A percentile compares a stretch with the other conserved stretches of the same genome.
Conservation (phyloP, 92 coral and sea anemone genomes). For the Porites divaricata region DNA sequence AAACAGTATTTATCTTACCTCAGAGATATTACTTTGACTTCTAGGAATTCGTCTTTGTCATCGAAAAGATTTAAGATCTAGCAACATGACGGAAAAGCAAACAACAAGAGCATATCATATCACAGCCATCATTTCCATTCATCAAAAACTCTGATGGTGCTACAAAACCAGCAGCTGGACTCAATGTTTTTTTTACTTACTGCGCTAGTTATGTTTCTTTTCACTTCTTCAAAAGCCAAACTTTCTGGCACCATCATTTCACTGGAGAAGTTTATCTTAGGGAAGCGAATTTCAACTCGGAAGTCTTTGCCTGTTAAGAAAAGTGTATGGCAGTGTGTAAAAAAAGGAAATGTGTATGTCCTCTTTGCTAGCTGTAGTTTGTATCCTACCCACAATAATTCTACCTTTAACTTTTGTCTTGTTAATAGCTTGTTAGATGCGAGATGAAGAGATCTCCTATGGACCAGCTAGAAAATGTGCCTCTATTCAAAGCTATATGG, state of each 20-base stretch:
- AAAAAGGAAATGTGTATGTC: background rate
- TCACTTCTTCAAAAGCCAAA: conserved; percentile 50
- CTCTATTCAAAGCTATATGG: no score
- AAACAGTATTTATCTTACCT: conserved; percentile 46
- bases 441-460: no score
- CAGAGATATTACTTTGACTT: conserved; percentile 73
- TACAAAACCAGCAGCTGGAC: no score
- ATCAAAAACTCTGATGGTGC: background rate
- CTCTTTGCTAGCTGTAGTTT: background rate
- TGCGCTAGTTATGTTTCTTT: conserved; percentile 65
- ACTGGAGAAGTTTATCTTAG: conserved; percentile 52
- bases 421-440: no score
- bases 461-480: no score
- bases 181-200: conserved; percentile 49
- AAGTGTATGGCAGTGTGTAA: background rate
- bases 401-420: no score
- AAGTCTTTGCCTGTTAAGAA: conserved; percentile 73
- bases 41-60: conserved; percentile 72
- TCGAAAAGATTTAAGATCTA: conserved; percentile 75
- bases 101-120: background rate
- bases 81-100: background rate
- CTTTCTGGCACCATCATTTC: conserved; percentile 58
- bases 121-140: background rate
- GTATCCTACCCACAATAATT: no score
- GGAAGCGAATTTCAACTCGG: conserved; percentile 74